These are phyloP conservation scores for Podarcis raffonei DNA, from an alignment of 2,113 vertebrate genomes.

Conservation along the genomic window DNA sequence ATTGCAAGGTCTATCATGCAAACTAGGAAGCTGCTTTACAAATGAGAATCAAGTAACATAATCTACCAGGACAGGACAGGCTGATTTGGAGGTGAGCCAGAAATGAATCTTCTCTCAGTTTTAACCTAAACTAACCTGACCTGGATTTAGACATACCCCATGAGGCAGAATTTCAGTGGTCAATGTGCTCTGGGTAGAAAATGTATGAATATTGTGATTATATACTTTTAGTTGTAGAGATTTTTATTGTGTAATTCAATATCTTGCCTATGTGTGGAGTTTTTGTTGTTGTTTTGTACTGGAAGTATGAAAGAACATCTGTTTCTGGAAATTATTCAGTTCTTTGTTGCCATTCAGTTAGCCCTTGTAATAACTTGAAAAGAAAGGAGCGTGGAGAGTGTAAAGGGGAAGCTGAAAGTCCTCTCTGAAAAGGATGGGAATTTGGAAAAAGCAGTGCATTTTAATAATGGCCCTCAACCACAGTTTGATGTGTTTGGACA, in stretches of 20 bases:
- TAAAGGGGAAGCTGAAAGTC: conserved; percentile 33
- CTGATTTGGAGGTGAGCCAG: not conserved
- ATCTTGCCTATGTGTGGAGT: not conserved
- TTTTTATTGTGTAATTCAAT: not conserved
- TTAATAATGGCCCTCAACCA: conserved; percentile 44
- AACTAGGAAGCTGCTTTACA: not conserved
- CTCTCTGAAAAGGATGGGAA: conserved; percentile 7
- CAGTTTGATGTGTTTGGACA: conserved; percentile 46
- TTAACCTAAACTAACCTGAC: not conserved
- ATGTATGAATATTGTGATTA: not conserved
- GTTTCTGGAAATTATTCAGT: conserved; percentile 44
- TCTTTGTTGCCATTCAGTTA: conserved; percentile 48
- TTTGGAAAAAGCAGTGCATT: conserved; percentile 30
- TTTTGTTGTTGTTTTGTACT: conserved; percentile 1
- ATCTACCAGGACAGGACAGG: not conserved
- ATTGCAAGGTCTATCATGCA: not conserved
- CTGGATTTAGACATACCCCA: not conserved
- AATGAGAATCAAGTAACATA: not conserved
- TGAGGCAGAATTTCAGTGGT: not conserved
- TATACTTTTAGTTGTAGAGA: not conserved
- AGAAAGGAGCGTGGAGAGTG: conserved; percentile 15
- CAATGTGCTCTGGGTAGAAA: not conserved
- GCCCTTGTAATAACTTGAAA: conserved; percentile 40
- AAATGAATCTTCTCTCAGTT: not conserved
- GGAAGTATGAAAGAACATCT: not conserved